Evolutionary conservation across 1,140 invertebrate species (phyloP).

Genomic region (Contarinia nasturtii): DNA sequence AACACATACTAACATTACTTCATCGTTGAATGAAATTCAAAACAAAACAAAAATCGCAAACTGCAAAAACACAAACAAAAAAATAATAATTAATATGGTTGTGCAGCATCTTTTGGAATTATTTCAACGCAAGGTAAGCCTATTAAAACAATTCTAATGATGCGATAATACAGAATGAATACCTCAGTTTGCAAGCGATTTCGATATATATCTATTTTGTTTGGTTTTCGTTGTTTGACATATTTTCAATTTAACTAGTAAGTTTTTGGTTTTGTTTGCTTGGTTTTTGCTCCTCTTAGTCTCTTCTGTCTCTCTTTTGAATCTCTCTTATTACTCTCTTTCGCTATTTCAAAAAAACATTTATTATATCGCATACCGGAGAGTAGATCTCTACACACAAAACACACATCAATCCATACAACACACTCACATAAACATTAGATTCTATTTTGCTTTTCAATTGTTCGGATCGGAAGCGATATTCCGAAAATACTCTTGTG

Average conservation of each 20-base stretch:
- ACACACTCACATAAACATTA: too few species aligned
- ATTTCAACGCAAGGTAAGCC: slow-evolving; percentile 93
- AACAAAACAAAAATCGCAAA: too few species aligned
- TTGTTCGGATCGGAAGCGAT: too few species aligned
- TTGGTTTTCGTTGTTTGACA: neutral
- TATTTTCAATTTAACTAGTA: too few species aligned
- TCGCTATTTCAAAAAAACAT: neutral
- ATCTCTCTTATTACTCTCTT: neutral
- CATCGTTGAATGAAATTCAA: slow-evolving; percentile 3
- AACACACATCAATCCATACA: too few species aligned
- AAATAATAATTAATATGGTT: neutral
- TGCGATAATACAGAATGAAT: neutral
- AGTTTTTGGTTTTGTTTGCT: neutral
- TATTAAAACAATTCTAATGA: slow-evolving; percentile 8
- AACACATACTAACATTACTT: neutral
- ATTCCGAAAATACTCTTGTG: too few species aligned
- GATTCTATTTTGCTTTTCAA: too few species aligned
- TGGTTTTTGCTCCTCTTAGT: neutral
- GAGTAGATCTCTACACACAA: too few species aligned
- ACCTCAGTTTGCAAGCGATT: neutral
- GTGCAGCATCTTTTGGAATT: slow-evolving; percentile 91
- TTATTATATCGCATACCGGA: too few species aligned
- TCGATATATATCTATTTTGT: neutral
- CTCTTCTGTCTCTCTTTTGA: neutral
- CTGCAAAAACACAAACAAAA: too few species aligned